These are phyloP conservation scores for Actenoides lindsayi DNA, from an alignment of 2,113 vertebrate genomes.

Conservation along the genomic window DNA sequence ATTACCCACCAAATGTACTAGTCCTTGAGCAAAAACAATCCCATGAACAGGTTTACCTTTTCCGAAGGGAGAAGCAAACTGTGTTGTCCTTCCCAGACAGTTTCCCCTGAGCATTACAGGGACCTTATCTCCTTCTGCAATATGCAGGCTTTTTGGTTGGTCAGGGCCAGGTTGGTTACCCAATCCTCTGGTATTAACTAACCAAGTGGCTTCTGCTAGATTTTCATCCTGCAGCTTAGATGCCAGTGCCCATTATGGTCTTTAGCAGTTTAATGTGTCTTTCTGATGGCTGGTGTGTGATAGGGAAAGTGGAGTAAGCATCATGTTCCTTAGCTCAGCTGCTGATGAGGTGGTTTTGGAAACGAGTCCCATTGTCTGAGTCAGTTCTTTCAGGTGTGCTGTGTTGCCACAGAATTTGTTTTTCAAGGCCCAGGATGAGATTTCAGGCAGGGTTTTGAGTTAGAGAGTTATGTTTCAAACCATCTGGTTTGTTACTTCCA, in stretches of 20 bases:
- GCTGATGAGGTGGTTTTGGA: background rate
- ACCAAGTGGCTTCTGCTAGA: background rate
- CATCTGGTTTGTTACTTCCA: background rate
- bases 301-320: background rate
- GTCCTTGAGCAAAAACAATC: background rate
- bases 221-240: background rate
- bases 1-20: background rate
- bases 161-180: background rate
- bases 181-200: background rate
- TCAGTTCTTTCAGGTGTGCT: background rate
- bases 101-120: background rate
- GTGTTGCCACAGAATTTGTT: background rate
- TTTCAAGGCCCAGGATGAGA: background rate
- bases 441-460: background rate
- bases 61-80: background rate
- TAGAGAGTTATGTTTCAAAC: background rate
- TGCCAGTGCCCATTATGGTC: too few relatives aligned
- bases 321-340: background rate
- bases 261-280: background rate
- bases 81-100: background rate
- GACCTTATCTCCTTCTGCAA: background rate
- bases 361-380: background rate
- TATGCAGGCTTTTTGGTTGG: background rate
- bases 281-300: background rate
- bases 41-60: background rate